Evolutionary conservation across 2,113 vertebrate species (phyloP), one percentile per base, ranked within the genome.

Genomic region (Macaca mulatta): DNA sequence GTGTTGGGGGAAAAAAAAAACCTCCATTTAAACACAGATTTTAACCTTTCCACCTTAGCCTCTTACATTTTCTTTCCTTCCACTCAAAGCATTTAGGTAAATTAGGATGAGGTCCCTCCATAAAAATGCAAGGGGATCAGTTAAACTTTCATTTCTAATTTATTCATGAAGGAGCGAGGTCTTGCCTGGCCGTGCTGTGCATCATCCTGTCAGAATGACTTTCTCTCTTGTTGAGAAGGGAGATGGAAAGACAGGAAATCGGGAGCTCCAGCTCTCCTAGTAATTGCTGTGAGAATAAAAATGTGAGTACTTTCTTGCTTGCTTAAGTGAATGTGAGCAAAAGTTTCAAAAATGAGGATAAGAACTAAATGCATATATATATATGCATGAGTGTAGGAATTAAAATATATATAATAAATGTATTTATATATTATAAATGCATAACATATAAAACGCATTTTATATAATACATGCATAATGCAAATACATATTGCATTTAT

Each of bases 81-180:
- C 98, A 97, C 97, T 98, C 98, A 98, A 98, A 98, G 98, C 98
- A 98, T 99, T 99, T 99, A 99, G 98, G 99, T 98, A 99, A 99
- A 99, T 99, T 98, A 98, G 98, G 98, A 98, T 94, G 96, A 98
- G 97, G 98, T 98, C 96, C 98, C 96, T 98, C 98, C 98, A 98
- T 98, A 98, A 98, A 98, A 98, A 98, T 98, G 98, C 98, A 98
- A 98, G 98, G 98, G 98, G 98, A 98, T 98, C 98, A 96, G 98
- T 99, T 98, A 98, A 99, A 98, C 98, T 98, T 99, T 98, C 98
- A 98, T 98, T 98, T 99, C 97, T 99, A 99, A 99, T 99, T 99
- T 99, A 99, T 99, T 99, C 98, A 98, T 98, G 99, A 99, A 98
- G 98, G 98, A 98, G 96, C 98, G 67, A 98, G 98, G 98, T 98